Evolutionary conservation across 1,140 invertebrate species (phyloP).

Genomic region (Tigriopus japonicus): DNA sequence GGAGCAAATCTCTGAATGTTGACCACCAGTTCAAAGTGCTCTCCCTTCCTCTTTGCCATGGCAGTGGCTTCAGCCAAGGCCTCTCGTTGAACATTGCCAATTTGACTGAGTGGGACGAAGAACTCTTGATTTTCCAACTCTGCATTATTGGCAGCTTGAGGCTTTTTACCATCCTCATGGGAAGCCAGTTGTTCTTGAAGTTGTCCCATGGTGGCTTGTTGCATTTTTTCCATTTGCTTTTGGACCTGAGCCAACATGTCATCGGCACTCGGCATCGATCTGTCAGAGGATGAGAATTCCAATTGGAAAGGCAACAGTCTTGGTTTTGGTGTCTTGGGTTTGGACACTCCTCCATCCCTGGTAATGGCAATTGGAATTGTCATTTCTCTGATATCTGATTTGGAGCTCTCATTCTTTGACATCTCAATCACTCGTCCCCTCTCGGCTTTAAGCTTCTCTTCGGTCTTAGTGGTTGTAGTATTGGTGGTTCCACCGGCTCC

Average conservation of each 20-base stretch:
- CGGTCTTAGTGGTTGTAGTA: background rate
- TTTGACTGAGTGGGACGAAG: constrained; percentile 12
- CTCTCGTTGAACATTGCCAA: constrained; percentile 2
- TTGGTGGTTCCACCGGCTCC: background rate
- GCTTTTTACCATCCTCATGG: too few relatives aligned
- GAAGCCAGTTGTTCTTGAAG: background rate
- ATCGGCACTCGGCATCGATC: background rate
- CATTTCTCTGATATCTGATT: constrained; percentile 9
- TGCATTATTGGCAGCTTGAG: background rate
- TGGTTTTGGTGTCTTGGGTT: constrained; percentile 2
- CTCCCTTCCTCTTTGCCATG: constrained; percentile 15
- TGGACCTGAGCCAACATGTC: constrained; percentile 13
- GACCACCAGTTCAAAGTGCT: constrained; percentile 12
- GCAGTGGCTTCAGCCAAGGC: constrained; percentile 10
- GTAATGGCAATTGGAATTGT: constrained; percentile 11
- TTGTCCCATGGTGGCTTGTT: background rate
- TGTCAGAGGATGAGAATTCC: background rate
- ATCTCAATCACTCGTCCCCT: constrained; percentile 9
- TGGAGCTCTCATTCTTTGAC: background rate
- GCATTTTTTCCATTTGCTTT: constrained; percentile 8
- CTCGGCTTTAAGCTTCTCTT: constrained; percentile 6
- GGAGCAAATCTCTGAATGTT: constrained; percentile 12
- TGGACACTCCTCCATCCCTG: background rate
- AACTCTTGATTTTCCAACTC: constrained; percentile 12
- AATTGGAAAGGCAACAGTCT: constrained; percentile 11